Percentiles rank a stretch among this genome's conserved stretches.
These are phyloP conservation scores for Poecilia latipinna DNA, from an alignment of 2,113 vertebrate species.

Conservation along the genomic window DNA sequence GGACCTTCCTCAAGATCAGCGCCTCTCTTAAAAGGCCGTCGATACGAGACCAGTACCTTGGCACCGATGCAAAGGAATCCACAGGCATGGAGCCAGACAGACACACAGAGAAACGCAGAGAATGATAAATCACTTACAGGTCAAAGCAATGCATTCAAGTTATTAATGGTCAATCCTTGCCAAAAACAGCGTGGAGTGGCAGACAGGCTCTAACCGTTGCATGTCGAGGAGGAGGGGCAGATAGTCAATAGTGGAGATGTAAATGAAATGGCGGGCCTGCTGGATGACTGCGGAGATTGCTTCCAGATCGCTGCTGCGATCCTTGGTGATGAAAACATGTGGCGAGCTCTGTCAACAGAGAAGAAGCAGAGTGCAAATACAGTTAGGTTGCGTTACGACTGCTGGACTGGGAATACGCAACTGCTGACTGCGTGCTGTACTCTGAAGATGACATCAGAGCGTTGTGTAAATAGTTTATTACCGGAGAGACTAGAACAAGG, in stretches of 20 bases:
- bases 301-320: conserved; percentile 90
- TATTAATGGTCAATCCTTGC: conserved; percentile 7
- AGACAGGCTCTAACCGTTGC: conserved; percentile 68
- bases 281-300: conserved; percentile 92
- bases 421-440: neutral
- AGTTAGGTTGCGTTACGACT: neutral
- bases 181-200: neutral
- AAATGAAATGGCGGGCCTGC: conserved; percentile 88
- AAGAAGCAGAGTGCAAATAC: neutral
- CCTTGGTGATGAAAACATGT: conserved; percentile 89
- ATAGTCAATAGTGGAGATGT: conserved; percentile 92
- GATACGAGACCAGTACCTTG: conserved; percentile 93
- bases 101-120: neutral
- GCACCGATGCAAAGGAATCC: conserved; percentile 17
- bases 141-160: conserved; percentile 14
- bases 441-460: neutral
- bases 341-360: conserved; percentile 87
- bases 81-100: conserved; percentile 13
- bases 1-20: conserved; percentile 87
- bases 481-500: neutral
- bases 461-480: conserved; percentile 10
- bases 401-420: neutral
- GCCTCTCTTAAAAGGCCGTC: conserved; percentile 93
- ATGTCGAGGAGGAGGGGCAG: conserved; percentile 83
- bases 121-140: conserved; percentile 17